Evolutionary conservation across 2,797 vertebrate genomes (phyloP).

Genomic region (Scomberomorus guttatus): DNA sequence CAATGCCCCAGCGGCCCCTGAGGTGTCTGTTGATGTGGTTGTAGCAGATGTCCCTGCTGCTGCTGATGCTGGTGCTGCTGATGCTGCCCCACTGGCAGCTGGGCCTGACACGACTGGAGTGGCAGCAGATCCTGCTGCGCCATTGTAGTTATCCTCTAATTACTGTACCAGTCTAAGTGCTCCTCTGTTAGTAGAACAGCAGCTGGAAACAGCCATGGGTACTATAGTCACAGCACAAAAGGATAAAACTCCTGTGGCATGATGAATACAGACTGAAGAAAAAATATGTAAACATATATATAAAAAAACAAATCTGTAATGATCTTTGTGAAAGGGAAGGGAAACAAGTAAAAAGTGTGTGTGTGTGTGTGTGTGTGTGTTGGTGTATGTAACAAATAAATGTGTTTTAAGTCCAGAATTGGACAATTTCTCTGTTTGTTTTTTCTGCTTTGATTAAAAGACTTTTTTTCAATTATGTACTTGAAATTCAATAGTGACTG

Average conservation of each 20-base stretch:
- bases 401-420: conserved; percentile 31
- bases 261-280: not conserved
- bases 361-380: too few relatives aligned
- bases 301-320: conserved; percentile 11
- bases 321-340: conserved; percentile 33
- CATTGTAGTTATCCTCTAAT: conserved; percentile 36
- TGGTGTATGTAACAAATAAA: conserved; percentile 7
- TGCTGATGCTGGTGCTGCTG: conserved; percentile 14
- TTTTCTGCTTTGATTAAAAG: conserved; percentile 44
- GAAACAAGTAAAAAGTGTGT: too few relatives aligned
- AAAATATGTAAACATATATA: not conserved
- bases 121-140: conserved; percentile 38
- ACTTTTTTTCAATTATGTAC: conserved; percentile 25
- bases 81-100: conserved; percentile 35
- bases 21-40: not conserved
- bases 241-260: conserved; percentile 1
- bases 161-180: not conserved
- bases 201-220: conserved; percentile 3
- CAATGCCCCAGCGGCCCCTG: not conserved
- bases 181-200: conserved; percentile 12
- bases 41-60: conserved; percentile 28
- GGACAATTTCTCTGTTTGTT: conserved; percentile 16
- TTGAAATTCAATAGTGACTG: not conserved
- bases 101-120: conserved; percentile 41
- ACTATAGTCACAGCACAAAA: conserved; percentile 12